Percentiles rank a stretch among this genome's conserved stretches.
phyloP scores from a whole-genome alignment of 2,797 vertebrate species.

The Limosa lapponica region DNA sequence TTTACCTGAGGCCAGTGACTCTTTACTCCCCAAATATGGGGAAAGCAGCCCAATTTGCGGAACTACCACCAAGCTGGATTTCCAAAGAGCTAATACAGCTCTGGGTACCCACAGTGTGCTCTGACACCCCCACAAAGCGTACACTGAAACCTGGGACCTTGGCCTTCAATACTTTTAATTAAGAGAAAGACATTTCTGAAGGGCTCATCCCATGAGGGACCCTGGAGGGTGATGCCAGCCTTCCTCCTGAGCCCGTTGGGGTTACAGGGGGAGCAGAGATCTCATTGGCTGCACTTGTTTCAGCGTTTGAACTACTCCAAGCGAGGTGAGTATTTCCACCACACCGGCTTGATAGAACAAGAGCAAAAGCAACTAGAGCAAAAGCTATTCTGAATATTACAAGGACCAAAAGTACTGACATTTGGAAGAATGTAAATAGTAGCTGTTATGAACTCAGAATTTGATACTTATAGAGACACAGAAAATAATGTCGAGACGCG shows the following conservation, averaged over 20 bases:
- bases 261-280: background rate
- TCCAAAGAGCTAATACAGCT: background rate
- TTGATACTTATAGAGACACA: fast-evolving
- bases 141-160: background rate
- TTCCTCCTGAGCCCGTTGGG: background rate
- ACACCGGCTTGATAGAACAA: background rate
- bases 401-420: background rate
- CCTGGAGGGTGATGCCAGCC: background rate
- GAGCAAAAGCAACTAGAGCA: background rate
- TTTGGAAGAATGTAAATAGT: background rate
- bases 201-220: background rate
- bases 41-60: background rate
- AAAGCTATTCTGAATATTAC: background rate
- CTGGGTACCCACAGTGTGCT: background rate
- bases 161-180: background rate
- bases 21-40: background rate
- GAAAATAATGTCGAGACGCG: fast-evolving
- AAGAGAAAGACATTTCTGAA: background rate
- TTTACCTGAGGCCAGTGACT: background rate
- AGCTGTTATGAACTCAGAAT: background rate
- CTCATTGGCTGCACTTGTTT: background rate
- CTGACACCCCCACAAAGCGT: background rate
- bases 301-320: background rate
- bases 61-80: background rate
- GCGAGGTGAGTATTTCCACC: background rate